Conservation (phyloP, 2,888 invertebrate genomes). For the Orchestes rusci region DNA sequence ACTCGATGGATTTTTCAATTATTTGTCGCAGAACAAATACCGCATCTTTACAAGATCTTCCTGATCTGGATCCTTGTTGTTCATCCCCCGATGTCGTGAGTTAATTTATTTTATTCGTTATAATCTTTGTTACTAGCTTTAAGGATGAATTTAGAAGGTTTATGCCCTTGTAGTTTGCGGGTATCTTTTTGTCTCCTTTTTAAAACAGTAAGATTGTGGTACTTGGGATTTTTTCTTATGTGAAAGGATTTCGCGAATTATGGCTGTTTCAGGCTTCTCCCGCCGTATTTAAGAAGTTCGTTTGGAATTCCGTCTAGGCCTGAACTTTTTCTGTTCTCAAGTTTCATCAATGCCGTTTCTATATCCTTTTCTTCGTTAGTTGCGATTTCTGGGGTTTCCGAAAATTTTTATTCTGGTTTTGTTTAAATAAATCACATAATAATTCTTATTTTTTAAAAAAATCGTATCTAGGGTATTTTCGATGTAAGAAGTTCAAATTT, state of each 20-base stretch:
- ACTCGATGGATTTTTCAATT: no score
- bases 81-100: no score
- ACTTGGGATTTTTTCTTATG: conserved; percentile 6
- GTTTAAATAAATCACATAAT: no score
- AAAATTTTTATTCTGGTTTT: no score
- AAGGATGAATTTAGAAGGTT: conserved; percentile 6
- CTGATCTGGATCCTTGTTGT: no score
- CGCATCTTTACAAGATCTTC: no score
- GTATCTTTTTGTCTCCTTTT: conserved; percentile 8
- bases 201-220: conserved; percentile 7
- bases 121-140: conserved; percentile 7
- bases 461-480: no score
- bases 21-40: no score
- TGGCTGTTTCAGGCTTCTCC: conserved; percentile 4
- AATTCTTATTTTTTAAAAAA: no score
- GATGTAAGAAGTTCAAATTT: no score
- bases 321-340: no score
- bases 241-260: conserved; percentile 5
- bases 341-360: conserved; percentile 1
- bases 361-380: conserved; percentile 4
- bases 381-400: conserved; percentile 3
- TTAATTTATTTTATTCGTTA: conserved; percentile 7
- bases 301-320: conserved; percentile 7
- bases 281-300: conserved; percentile 6
- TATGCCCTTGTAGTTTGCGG: conserved; percentile 9